Evolutionary conservation across 2,797 vertebrate species (phyloP).

Genomic region (Sebastes jordani): DNA sequence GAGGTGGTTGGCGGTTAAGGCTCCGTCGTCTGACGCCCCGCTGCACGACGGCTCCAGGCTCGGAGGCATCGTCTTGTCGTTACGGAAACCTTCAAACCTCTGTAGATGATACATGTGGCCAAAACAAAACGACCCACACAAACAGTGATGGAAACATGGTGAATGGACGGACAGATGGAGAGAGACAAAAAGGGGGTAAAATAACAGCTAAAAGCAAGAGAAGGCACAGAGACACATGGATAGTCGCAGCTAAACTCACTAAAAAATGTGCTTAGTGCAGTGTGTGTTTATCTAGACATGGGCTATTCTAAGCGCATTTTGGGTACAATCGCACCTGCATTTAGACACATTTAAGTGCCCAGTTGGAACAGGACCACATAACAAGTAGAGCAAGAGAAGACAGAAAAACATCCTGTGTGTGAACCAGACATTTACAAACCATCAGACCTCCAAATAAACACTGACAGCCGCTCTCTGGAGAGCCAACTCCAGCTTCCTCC

Average conservation of each 20-base stretch:
- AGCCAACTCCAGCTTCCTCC: constrained; percentile 53
- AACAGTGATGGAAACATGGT: constrained; percentile 40
- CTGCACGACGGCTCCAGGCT: constrained; percentile 95
- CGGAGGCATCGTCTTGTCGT: constrained; percentile 93
- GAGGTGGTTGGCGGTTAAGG: constrained; percentile 86
- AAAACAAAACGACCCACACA: constrained; percentile 38
- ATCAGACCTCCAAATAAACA: constrained; percentile 39
- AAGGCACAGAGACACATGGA: neutral
- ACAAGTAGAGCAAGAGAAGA: neutral
- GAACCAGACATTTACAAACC: constrained; percentile 14
- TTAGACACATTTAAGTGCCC: neutral
- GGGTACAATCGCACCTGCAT: neutral
- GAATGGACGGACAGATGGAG: constrained; percentile 31
- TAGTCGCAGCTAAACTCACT: neutral
- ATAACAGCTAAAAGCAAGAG: constrained; percentile 27
- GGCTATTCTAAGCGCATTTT: neutral
- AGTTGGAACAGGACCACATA: neutral
- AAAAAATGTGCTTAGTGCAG: neutral
- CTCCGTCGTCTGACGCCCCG: constrained; percentile 81
- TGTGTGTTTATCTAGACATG: neutral
- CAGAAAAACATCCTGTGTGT: constrained; percentile 10
- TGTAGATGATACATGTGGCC: constrained; percentile 59
- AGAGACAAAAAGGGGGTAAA: constrained; percentile 51
- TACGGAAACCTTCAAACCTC: constrained; percentile 95
- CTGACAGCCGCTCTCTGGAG: constrained; percentile 40